Evolutionary conservation across 2,797 vertebrate genomes (phyloP), one percentile per base, ranked within the genome.

Genomic region (Rhinogobio ventralis): DNA sequence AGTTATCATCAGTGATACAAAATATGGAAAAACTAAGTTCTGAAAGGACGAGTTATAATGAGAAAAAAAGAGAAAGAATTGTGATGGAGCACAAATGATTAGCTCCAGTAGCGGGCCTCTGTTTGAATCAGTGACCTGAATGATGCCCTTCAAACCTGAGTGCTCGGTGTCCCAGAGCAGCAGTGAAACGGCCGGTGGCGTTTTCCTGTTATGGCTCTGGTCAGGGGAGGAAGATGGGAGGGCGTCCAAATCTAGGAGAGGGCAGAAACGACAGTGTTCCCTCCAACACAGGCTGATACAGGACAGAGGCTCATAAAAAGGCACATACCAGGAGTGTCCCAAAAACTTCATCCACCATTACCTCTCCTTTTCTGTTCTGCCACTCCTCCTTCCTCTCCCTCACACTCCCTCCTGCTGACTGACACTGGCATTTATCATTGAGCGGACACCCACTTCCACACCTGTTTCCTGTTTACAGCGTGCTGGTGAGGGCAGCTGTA

Each of bases 111-210:
- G 69, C 81, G 79, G 85, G 82, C 67, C 83, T 87, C 84, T 82
- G 53, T 92, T 93, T 94, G 93, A 93, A 93, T 91, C 92, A 91
- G 91, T 89, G 89, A 93, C 87, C 79, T 83, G 93, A 94, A 91
- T 93, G 94, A 94, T 93, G 94, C 94, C 94, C 94, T 95, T 95
- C 94, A 95, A 94, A 95, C 93, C 92, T 90, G 89, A 93, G 90
- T 89, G 92, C 90, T 91, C 93, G 19, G 69, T 66, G 75, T 90
- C 89, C 87, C 89, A 87, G 79, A 75, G 86, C 86, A 86, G 76
- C 36, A 87, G 81, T 80, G 79, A 86, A 81, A 87, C 78, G 76
- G 87, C 84, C 89, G 74, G 83, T 86, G 87, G 85, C 87, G 51
- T 74, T 90, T 89, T 87, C 87, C 79, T 45, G 81, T 86, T 86